Evolutionary conservation across 2,888 invertebrate genomes (phyloP), one percentile per base, ranked within the genome.

Genomic region (Tachina fera): DNA sequence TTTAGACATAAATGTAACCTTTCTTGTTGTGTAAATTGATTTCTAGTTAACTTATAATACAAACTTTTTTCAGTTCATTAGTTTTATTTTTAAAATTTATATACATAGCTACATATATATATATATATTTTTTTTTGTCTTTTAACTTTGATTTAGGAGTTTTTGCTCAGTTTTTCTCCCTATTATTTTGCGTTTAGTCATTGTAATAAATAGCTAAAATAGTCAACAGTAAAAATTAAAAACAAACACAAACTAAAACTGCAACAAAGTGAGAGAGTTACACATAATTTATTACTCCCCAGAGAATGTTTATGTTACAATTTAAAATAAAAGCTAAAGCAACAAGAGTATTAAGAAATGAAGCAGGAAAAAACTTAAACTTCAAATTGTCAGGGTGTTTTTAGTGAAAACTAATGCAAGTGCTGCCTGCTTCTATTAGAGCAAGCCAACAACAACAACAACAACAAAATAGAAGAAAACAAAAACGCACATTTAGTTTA

Each of bases 231-330:
- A 72, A 68, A 76, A 78, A 63, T 19, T 82, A 76, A 68, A 76
- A 78, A 63, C 31, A 56, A 75, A 70, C 49, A 67, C 65, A 71
- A 86, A 86, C 53, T 60, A 58, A 77, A 83, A 58, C 39, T 31
- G 45, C 43, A 85, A 79, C 83, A 86, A 83, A 82, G 82, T 79
- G 82, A 86, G 83, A 86, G 83, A 83, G 86, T 60, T 76, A 74
- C 78, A 82, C 79, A 83, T 80, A 87, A 87, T 87, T 87, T 87
- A 87, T 87, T 87, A 76, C 86, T 87, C 87, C 87, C 87, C 71
- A 84, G 87, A 84, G 87, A 80, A 81, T 87, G 83, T 87, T 87
- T 84, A 84, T 87, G 84, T 80, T 87, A 76, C 71, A 68, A 83
- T 89, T 87, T 82, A 60, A 80, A 84, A 58, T 72, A 61, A 67